These are phyloP conservation scores for Microplitis manilae DNA, from an alignment of 2,888 invertebrate genomes.

Conservation along the genomic window DNA sequence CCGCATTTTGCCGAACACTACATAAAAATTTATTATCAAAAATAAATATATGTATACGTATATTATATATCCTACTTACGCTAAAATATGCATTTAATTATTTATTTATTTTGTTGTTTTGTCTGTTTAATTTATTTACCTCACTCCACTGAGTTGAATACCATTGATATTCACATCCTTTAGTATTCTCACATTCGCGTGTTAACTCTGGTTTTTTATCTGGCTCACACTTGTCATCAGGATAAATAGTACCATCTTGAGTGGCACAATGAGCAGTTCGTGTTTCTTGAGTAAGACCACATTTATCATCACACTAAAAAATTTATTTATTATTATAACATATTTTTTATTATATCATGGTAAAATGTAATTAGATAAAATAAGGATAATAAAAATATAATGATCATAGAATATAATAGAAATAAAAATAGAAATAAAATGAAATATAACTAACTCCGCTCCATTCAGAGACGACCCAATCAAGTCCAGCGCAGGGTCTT, in stretches of 20 bases:
- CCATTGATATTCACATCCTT: constrained; percentile 87
- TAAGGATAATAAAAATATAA: constrained; percentile 10
- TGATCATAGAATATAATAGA: neutral
- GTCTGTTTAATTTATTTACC: constrained; percentile 72
- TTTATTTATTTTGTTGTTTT: constrained; percentile 7
- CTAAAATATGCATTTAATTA: neutral
- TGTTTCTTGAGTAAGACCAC: constrained; percentile 83
- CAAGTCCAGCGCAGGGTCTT: constrained; percentile 91
- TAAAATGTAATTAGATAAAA: neutral
- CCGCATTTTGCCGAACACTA: constrained; percentile 93
- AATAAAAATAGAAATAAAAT: neutral
- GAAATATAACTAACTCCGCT: constrained; percentile 79
- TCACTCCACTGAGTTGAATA: constrained; percentile 94
- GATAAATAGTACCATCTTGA: constrained; percentile 78
- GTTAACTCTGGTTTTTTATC: constrained; percentile 78
- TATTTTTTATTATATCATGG: neutral
- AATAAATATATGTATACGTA: no score
- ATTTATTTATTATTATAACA: neutral
- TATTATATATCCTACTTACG: neutral
- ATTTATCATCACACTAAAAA: constrained; percentile 82
- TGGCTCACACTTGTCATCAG: constrained; percentile 80
- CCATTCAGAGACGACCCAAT: constrained; percentile 93
- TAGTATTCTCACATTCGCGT: constrained; percentile 78
- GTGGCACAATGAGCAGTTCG: constrained; percentile 83
- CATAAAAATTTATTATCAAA: neutral